Evolutionary conservation across 2,113 vertebrate genomes (phyloP).

Genomic region (Oreotrochilus melanogaster): DNA sequence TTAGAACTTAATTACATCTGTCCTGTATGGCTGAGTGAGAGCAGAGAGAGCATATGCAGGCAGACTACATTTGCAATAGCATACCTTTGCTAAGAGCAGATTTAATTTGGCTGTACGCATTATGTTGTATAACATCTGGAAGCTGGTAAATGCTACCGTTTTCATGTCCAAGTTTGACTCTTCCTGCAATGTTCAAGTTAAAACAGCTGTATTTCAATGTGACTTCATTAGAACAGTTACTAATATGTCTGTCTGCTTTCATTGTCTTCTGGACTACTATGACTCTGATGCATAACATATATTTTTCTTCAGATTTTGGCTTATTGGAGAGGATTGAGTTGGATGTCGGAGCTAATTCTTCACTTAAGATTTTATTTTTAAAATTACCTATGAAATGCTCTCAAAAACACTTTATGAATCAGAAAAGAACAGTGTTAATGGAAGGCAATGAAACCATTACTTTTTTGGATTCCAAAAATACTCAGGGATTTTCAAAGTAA

Average conservation of each 20-base stretch:
- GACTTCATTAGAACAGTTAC: not conserved
- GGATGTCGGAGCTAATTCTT: not conserved
- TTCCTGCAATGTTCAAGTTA: not conserved
- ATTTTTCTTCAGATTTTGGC: not conserved
- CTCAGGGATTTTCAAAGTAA: not conserved
- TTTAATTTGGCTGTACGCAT: not conserved
- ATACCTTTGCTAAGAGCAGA: not conserved
- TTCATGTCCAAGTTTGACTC: not conserved
- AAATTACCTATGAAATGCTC: not conserved
- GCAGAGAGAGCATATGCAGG: not conserved
- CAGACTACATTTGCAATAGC: not conserved
- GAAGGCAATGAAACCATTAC: not conserved
- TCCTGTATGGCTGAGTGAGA: accelerated
- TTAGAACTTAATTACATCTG: not conserved
- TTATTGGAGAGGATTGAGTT: not conserved
- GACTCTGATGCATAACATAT: not conserved
- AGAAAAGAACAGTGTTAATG: not conserved
- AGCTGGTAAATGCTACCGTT: not conserved
- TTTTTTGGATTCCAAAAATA: not conserved
- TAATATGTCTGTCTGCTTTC: not conserved
- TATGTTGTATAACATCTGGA: not conserved
- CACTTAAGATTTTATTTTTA: not conserved
- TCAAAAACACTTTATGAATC: not conserved
- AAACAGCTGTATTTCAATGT: not conserved
- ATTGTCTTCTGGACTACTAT: not conserved